These are phyloP conservation scores for Ectobius pallidus DNA, from an alignment of 2,888 invertebrate species.

Conservation along the genomic window DNA sequence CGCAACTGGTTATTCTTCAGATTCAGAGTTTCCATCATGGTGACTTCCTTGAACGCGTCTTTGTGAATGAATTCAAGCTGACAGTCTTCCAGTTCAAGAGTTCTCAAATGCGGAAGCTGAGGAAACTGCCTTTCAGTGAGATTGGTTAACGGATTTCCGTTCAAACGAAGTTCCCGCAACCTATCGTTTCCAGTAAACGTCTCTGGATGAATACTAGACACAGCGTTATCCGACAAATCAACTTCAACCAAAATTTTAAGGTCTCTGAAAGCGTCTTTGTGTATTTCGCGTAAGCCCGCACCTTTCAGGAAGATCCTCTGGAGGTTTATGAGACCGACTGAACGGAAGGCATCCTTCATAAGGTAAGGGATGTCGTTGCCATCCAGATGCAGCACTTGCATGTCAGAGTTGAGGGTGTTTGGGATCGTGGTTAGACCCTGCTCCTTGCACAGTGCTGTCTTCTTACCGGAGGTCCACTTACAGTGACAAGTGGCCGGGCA, in stretches of 20 bases:
- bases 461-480: slow-evolving; percentile 92
- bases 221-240: slow-evolving; percentile 82
- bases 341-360: slow-evolving; percentile 78
- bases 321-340: slow-evolving; percentile 79
- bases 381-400: slow-evolving; percentile 86
- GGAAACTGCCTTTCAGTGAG: slow-evolving; percentile 82
- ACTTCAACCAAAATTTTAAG: slow-evolving; percentile 86
- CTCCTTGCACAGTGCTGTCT: slow-evolving; percentile 84
- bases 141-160: slow-evolving; percentile 79
- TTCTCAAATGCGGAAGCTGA: slow-evolving; percentile 76
- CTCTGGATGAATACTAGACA: slow-evolving; percentile 73
- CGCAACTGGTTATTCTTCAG: slow-evolving; percentile 81
- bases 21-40: slow-evolving; percentile 75
- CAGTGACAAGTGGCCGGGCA: slow-evolving; percentile 87
- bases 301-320: slow-evolving; percentile 82
- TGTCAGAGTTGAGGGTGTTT: slow-evolving; percentile 69
- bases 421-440: slow-evolving; percentile 82
- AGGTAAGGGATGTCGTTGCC: slow-evolving; percentile 79
- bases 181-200: slow-evolving; percentile 87
- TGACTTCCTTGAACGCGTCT: slow-evolving; percentile 77
- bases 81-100: slow-evolving; percentile 81
- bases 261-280: slow-evolving; percentile 85
- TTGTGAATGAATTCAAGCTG: slow-evolving; percentile 75
- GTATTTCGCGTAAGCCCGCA: slow-evolving; percentile 75
- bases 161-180: slow-evolving; percentile 76